These are phyloP conservation scores for Pollenia angustigena DNA, from an alignment of 2,888 invertebrate species.

Conservation along the genomic window DNA sequence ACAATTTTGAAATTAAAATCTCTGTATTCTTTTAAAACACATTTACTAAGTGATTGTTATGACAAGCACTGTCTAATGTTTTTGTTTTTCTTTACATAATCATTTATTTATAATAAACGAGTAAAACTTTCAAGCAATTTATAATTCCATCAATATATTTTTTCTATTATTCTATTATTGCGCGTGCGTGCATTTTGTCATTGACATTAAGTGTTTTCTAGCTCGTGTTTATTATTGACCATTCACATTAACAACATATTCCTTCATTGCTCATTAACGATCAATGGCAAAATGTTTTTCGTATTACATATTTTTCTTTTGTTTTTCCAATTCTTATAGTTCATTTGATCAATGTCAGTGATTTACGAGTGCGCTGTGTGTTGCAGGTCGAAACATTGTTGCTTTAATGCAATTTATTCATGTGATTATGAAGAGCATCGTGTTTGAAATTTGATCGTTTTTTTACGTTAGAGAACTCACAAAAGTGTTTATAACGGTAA, in stretches of 20 bases:
- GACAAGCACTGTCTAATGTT: slow-evolving; percentile 6
- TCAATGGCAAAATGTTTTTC: slow-evolving; percentile 32
- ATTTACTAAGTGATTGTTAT: background rate
- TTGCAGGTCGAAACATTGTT: slow-evolving; percentile 3
- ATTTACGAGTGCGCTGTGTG: slow-evolving; percentile 21
- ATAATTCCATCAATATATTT: slow-evolving; percentile 21
- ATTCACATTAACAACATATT: slow-evolving; percentile 55
- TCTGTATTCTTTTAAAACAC: background rate
- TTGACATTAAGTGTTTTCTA: slow-evolving; percentile 65
- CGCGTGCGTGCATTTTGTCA: slow-evolving; percentile 52
- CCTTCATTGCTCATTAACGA: slow-evolving; percentile 41
- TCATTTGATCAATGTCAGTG: slow-evolving; percentile 65
- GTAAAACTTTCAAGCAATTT: background rate
- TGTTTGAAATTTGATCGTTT: slow-evolving; percentile 29
- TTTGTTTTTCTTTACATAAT: background rate
- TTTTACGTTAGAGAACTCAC: slow-evolving; percentile 7
- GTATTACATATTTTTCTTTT: slow-evolving; percentile 32
- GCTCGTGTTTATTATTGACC: slow-evolving; percentile 60
- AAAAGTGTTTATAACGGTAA: slow-evolving; percentile 31
- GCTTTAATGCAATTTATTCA: background rate
- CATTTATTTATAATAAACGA: background rate
- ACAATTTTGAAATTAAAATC: background rate
- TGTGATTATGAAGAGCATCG: slow-evolving; percentile 18
- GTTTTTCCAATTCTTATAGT: slow-evolving; percentile 51
- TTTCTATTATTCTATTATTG: background rate